Base-by-base conservation (phyloP, 2,888 invertebrate genomes). In the Sepiola atlantica region DNA sequence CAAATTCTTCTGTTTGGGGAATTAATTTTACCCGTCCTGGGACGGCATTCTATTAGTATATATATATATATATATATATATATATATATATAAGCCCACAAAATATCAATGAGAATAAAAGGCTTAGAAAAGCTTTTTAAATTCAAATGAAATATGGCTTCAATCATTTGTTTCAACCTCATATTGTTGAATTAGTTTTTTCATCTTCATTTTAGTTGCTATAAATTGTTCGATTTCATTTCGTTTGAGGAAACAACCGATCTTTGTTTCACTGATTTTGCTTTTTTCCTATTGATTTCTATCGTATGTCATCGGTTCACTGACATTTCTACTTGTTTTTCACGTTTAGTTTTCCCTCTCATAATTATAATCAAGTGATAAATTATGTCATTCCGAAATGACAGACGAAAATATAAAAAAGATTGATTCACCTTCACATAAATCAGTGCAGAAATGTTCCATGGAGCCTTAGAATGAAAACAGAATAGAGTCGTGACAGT, bases 91-190 rank as follows among this genome's bases (percentile, higher is more conserved):
- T 21, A 21, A 21, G 8, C 45, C 57, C 24, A 57, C 57, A 57
- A 77, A 77, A n/a, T 32, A n/a, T n/a, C 4, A n/a, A 77, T n/a
- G 45, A 77, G 16, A 77, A 77, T 77, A n/a, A 77, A n/a, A 77
- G 77, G 32, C n/a, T 77, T 18, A n/a, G n/a, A n/a, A 77, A 77
- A 77, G 77, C n/a, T 77, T 77, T 77, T n/a, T 77, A 77, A 77
- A 77, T 77, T 77, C 3, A 14, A 77, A n/a, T 77, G 77, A 77
- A 77, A 77, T 77, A 77, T 77, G 77, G 16, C 32, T 77, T 77
- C 77, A 77, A n/a, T n/a, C 77, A 77, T 77, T 77, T 77, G 77
- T n/a, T 77, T 77, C n/a, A 77, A 77, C 77, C n/a, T n/a, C 77
- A 77, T 77, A 77, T 77, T 32, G n/a, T 77, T 77, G 77, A 77